Percentiles rank a stretch among this genome's conserved stretches.
Evolutionary conservation across 2,797 vertebrate species (phyloP).

Genomic region (Gastrophryne carolinensis): DNA sequence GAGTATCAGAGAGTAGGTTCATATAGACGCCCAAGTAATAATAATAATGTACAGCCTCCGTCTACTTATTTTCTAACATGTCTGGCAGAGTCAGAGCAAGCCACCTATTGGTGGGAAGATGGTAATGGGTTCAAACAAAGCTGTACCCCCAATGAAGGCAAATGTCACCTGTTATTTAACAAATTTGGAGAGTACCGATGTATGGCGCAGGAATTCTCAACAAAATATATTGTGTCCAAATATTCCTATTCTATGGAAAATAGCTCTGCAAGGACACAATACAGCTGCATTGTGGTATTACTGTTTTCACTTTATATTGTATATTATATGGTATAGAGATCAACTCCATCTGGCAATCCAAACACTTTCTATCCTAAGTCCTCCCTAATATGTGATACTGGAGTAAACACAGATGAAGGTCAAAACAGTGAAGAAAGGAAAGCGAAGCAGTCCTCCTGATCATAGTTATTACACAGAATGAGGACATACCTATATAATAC

Average conservation of each 20-base stretch:
- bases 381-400: background rate
- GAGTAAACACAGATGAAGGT: no score
- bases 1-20: background rate
- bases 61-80: background rate
- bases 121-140: background rate
- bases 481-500: no score
- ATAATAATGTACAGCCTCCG: background rate
- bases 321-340: no score
- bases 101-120: background rate
- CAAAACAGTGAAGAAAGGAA: no score
- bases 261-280: background rate
- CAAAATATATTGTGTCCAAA: background rate
- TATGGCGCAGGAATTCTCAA: background rate
- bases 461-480: no score
- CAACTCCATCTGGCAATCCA: no score
- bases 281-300: no score
- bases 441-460: no score
- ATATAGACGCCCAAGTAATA: no score
- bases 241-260: background rate
- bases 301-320: no score
- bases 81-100: slow-evolving; percentile 7
- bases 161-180: background rate
- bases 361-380: background rate
- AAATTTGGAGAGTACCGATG: slow-evolving; percentile 5
- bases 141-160: background rate